Evolutionary conservation across 2,797 vertebrate genomes (phyloP).

Genomic region (Malurus leucopterus): DNA sequence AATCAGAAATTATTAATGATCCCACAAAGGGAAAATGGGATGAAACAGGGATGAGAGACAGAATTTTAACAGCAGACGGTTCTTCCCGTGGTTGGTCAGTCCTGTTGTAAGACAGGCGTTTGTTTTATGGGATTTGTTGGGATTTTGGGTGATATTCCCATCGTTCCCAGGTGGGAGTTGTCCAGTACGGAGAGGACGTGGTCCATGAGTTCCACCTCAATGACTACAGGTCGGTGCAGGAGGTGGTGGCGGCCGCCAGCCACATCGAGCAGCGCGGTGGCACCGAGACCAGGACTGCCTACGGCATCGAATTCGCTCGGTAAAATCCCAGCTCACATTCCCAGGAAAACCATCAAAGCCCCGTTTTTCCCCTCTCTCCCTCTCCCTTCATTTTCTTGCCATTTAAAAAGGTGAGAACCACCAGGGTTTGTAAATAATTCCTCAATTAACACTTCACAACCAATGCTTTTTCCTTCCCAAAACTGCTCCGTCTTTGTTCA

Average conservation of each 20-base stretch:
- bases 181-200: background rate
- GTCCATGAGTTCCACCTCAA: background rate
- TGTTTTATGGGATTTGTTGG: accelerated
- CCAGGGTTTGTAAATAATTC: too few species aligned
- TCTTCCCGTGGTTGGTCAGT: accelerated
- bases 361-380: background rate
- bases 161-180: background rate
- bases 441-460: too few species aligned
- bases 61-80: accelerated
- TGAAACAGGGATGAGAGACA: accelerated
- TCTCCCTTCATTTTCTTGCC: too few species aligned
- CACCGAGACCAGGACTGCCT: slow-evolving; percentile 47
- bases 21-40: accelerated
- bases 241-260: background rate
- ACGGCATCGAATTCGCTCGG: background rate
- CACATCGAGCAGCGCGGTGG: background rate
- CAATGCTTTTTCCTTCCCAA: background rate
- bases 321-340: background rate
- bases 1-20: accelerated
- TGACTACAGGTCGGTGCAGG: background rate
- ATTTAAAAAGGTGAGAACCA: accelerated
- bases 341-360: background rate
- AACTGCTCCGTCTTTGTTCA: too few species aligned
- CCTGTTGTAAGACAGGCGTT: accelerated
- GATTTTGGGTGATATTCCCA: background rate